A percentile compares a stretch with the other conserved stretches of the same genome.
Evolutionary conservation across 2,797 vertebrate species (phyloP).

Genomic region (Leptatherina wallacei): DNA sequence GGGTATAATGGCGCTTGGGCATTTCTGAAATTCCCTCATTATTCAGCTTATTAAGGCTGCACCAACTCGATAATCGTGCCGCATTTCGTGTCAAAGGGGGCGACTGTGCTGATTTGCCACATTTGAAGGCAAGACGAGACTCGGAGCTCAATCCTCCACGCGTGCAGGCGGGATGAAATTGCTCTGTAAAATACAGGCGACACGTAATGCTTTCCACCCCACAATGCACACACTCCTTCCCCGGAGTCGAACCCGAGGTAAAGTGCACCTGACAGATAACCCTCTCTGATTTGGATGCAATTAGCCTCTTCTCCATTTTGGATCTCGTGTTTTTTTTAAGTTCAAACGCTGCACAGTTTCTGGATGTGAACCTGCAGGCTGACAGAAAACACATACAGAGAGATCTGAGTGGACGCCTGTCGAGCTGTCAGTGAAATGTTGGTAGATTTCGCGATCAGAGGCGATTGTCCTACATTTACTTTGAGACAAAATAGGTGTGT

Average conservation of each 20-base stretch:
- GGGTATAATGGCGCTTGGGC: constrained; percentile 94
- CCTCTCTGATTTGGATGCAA: constrained; percentile 69
- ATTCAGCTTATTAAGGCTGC: constrained; percentile 99
- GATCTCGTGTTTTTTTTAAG: constrained; percentile 19
- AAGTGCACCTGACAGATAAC: constrained; percentile 82
- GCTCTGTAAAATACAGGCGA: constrained; percentile 77
- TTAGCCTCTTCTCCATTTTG: constrained; percentile 48
- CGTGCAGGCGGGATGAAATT: constrained; percentile 73
- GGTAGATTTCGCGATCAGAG: constrained; percentile 27
- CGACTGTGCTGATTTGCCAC: constrained; percentile 84
- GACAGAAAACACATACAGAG: constrained; percentile 20
- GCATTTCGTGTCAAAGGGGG: constrained; percentile 86
- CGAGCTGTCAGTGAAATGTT: constrained; percentile 67
- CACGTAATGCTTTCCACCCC: constrained; percentile 60
- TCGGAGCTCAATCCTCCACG: constrained; percentile 68
- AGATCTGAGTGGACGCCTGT: constrained; percentile 57
- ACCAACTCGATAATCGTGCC: constrained; percentile 92
- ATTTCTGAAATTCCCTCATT: constrained; percentile 99
- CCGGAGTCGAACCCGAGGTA: constrained; percentile 54
- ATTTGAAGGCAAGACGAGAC: constrained; percentile 84
- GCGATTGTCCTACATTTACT: constrained; percentile 64
- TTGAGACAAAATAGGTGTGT: constrained; percentile 67
- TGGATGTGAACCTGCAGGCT: constrained; percentile 37
- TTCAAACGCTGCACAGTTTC: constrained; percentile 43
- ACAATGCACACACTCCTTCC: constrained; percentile 50